Base-by-base conservation (phyloP, 2,888 invertebrate genomes). In the Iselma pallidipennis region DNA sequence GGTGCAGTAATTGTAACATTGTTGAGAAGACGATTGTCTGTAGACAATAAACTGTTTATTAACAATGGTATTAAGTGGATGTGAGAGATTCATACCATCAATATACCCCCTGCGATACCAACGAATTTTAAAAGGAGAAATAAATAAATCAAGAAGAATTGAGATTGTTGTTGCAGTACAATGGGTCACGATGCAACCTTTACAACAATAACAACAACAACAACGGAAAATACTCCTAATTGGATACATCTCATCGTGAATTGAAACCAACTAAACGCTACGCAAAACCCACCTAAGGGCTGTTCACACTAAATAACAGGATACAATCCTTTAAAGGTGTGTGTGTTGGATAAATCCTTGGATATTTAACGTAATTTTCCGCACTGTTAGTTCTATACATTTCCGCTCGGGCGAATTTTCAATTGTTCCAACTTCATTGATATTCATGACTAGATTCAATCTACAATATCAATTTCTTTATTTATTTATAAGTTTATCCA, bases 321-420 rank as follows among this genome's bases (percentile, higher is more conserved):
- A 25, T 4, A 4, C 25, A 6, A 25, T 21, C n/a, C n/a, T n/a
- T n/a, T n/a, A 19, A 12, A 21, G 45, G 12, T 14, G 37, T 37
- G 33, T 37, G 23, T 28, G 29, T 31, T 54, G 25, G 29, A 10
- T 33, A 23, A 31, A 16, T 45, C 45, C 9, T 9, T 53, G 52
- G 29, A 37, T 52, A 61, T 63, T 66, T 56, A 59, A 59, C 51
- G 65, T 66, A 63, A 71, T 69, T 69, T 69, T 66, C 66, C 63
- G 69, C 67, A 66, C 65, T 64, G 59, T 66, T 71, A 53, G 49
- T 60, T 59, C 59, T 61, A 63, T 56, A 55, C 53, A 68, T 73
- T 73, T 73, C 70, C 72, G 71, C 72, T 70, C 70, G 70, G 67
- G 67, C 68, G 66, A 61, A 68, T 65, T 69, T 68, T 65, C 69